A percentile compares a stretch with the other conserved stretches of the same genome.
phyloP scores from a whole-genome alignment of 2,888 invertebrate genomes.

The Scaeva pyrastri region DNA sequence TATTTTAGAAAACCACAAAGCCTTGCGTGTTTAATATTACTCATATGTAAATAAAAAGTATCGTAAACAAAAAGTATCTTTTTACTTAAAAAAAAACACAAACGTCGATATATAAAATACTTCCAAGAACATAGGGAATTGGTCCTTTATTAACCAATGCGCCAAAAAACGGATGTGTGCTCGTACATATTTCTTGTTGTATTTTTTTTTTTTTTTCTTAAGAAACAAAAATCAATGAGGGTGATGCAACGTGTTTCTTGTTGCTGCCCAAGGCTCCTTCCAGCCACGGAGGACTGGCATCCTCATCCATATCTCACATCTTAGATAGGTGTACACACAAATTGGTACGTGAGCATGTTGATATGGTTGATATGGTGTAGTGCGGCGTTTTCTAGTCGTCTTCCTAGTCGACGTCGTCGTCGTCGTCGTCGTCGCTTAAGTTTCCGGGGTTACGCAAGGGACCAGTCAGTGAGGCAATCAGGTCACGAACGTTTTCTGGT shows the following conservation, averaged over 20 bases:
- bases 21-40: neutral
- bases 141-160: conserved; percentile 14
- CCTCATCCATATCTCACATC: conserved; percentile 56
- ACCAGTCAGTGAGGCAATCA: conserved; percentile 58
- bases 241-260: conserved; percentile 67
- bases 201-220: neutral
- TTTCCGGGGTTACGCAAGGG: conserved; percentile 49
- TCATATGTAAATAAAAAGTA: neutral
- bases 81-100: conserved; percentile 32
- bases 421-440: conserved; percentile 35
- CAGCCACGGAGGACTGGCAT: conserved; percentile 50
- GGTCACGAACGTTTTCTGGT: conserved; percentile 67
- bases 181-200: too few relatives aligned
- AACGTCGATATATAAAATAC: neutral
- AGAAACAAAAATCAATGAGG: conserved; percentile 46
- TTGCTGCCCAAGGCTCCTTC: conserved; percentile 53
- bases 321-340: conserved; percentile 46
- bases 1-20: conserved; percentile 9
- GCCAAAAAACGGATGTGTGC: neutral
- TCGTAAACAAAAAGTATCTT: conserved; percentile 55
- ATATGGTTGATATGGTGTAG: conserved; percentile 56
- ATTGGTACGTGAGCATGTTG: conserved; percentile 68
- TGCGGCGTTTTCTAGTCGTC: conserved; percentile 62
- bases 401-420: neutral
- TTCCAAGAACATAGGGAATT: neutral